Evolutionary conservation across 2,113 vertebrate species (phyloP).

Genomic region (Limnothrissa miodon): DNA sequence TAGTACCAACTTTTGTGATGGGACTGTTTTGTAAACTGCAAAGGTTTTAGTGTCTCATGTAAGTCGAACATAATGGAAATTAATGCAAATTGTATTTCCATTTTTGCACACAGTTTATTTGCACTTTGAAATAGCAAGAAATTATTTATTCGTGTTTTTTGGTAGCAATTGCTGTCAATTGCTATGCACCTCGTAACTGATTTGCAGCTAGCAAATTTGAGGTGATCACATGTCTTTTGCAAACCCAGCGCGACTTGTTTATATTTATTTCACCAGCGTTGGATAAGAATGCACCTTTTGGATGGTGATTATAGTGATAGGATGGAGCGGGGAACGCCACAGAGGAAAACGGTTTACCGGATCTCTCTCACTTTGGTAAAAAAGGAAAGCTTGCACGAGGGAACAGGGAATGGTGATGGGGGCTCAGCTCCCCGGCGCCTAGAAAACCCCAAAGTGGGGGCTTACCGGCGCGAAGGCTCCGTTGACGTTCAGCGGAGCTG

Average conservation of each 20-base stretch:
- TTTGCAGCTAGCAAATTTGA: not conserved
- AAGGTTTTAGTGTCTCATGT: not conserved
- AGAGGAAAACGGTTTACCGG: conserved; percentile 85
- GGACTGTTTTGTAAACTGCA: not conserved
- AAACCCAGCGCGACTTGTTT: conserved; percentile 5
- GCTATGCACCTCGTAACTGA: not conserved
- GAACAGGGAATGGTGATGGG: conserved; percentile 33
- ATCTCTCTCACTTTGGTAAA: conserved; percentile 94
- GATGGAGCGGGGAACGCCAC: conserved; percentile 79
- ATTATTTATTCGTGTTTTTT: not conserved
- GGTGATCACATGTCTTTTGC: not conserved
- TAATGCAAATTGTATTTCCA: not conserved
- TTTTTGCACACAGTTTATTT: not conserved
- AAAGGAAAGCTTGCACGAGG: conserved; percentile 76
- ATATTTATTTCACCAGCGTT: conserved; percentile 10
- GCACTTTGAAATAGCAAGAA: not conserved
- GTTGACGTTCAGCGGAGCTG: conserved; percentile 54
- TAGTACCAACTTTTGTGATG: not conserved
- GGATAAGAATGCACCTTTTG: conserved; percentile 80
- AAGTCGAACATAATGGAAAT: not conserved
- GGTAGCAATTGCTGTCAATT: not conserved
- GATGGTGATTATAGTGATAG: conserved; percentile 71
- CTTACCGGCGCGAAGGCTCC: conserved; percentile 55
- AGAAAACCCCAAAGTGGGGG: conserved; percentile 52
- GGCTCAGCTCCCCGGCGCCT: conserved; percentile 26